These are phyloP conservation scores for Drosophila azteca DNA, from an alignment of 1,140 invertebrate genomes.

Conservation along the genomic window DNA sequence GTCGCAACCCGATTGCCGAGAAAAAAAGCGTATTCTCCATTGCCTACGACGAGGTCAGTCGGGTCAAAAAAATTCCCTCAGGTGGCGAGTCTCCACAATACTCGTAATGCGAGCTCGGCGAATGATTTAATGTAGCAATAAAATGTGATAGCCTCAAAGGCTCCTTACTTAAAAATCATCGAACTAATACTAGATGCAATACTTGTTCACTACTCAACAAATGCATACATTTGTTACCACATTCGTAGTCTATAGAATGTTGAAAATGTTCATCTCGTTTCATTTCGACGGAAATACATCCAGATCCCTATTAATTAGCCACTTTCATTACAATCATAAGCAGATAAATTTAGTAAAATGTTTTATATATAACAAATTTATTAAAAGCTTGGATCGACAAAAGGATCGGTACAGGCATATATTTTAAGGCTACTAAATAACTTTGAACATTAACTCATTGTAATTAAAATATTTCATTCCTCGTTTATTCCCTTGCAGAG, in stretches of 20 bases:
- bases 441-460: too few relatives aligned
- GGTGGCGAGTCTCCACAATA: constrained; percentile 82
- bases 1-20: constrained; percentile 90
- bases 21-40: constrained; percentile 97
- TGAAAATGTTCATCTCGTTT: constrained; percentile 58
- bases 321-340: constrained; percentile 31
- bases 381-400: not conserved
- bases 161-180: constrained; percentile 64
- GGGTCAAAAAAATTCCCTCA: constrained; percentile 79
- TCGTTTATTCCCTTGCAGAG: too few relatives aligned
- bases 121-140: constrained; percentile 50
- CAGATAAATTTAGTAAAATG: constrained; percentile 40
- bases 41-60: constrained; percentile 92
- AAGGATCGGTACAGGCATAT: too few relatives aligned
- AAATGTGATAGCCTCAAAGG: constrained; percentile 79
- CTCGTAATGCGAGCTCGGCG: constrained; percentile 45
- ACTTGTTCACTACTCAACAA: constrained; percentile 42
- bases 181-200: constrained; percentile 51
- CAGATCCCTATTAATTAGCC: constrained; percentile 24
- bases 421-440: too few relatives aligned
- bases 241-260: constrained; percentile 35
- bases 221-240: constrained; percentile 34
- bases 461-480: too few relatives aligned
- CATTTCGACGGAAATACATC: constrained; percentile 40
- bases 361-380: constrained; percentile 38